phyloP scores from a whole-genome alignment of 2,888 invertebrate species.

The Eupithecia abbreviata region DNA sequence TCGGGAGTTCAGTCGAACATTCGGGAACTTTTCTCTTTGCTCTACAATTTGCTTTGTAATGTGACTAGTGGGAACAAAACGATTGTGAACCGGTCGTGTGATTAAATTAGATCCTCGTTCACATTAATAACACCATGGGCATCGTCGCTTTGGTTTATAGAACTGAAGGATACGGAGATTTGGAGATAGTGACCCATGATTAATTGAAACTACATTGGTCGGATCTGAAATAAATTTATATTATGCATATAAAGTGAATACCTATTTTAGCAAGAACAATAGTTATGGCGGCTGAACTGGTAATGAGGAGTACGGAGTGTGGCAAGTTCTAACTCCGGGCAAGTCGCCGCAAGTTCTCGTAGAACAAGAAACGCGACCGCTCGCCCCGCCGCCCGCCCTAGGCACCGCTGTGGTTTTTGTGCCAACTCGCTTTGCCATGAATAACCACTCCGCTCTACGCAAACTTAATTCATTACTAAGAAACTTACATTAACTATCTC shows the following conservation, averaged over 20 bases:
- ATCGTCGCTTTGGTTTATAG: neutral
- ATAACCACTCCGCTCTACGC: slow-evolving; percentile 12
- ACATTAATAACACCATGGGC: neutral
- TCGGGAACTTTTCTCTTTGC: slow-evolving; percentile 7
- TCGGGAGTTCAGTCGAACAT: neutral
- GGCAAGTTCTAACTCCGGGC: slow-evolving; percentile 1
- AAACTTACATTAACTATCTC: slow-evolving; percentile 16
- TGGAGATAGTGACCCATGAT: neutral
- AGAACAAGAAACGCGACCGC: slow-evolving; percentile 8
- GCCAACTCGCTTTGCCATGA: slow-evolving; percentile 31
- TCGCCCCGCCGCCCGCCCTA: slow-evolving; percentile 3
- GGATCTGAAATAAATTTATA: neutral
- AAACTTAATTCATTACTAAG: slow-evolving; percentile 19
- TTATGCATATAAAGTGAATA: neutral
- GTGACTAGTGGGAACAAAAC: neutral
- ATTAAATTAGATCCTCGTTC: neutral
- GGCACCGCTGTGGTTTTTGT: slow-evolving; percentile 26
- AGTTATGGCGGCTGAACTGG: slow-evolving; percentile 1
- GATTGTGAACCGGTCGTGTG: neutral
- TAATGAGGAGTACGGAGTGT: neutral
- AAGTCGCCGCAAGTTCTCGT: slow-evolving; percentile 2
- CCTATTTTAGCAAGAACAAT: slow-evolving; percentile 1
- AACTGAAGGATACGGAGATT: neutral
- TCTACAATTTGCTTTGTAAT: slow-evolving; percentile 10
- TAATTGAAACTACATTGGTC: neutral